These are phyloP conservation scores for Monomorium pharaonis DNA, from an alignment of 1,140 invertebrate species.

Conservation along the genomic window DNA sequence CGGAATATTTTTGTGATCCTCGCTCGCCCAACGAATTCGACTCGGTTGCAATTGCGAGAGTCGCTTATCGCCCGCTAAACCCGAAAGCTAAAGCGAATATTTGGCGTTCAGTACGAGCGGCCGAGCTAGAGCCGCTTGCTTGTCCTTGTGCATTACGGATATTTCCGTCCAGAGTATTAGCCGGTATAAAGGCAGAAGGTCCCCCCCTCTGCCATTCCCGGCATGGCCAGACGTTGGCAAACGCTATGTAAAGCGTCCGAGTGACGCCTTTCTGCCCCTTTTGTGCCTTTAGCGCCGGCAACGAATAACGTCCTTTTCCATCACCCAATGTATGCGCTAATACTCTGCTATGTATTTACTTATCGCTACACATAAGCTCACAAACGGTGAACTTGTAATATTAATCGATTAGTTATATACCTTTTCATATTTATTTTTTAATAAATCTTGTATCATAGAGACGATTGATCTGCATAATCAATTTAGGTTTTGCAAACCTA, in stretches of 20 bases:
- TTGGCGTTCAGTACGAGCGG: slow-evolving; percentile 36
- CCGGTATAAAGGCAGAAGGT: slow-evolving; percentile 77
- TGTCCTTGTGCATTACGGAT: slow-evolving; percentile 83
- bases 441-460: neutral
- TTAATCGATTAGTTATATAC: neutral
- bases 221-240: slow-evolving; percentile 81
- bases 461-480: neutral
- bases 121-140: slow-evolving; percentile 62
- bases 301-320: slow-evolving; percentile 58
- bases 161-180: slow-evolving; percentile 83
- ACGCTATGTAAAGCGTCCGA: slow-evolving; percentile 79
- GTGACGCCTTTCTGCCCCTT: slow-evolving; percentile 61
- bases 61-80: slow-evolving; percentile 25
- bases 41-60: neutral
- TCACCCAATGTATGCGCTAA: slow-evolving; percentile 15
- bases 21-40: neutral
- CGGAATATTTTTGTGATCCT: slow-evolving; percentile 8
- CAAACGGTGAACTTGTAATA: neutral
- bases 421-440: too few relatives aligned
- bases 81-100: slow-evolving; percentile 55
- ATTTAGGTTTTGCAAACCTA: neutral
- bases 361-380: neutral
- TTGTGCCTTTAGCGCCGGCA: slow-evolving; percentile 71
- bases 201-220: slow-evolving; percentile 80
- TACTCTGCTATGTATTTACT: neutral